Conservation (phyloP, 2,797 vertebrate genomes). For the Pelodytes ibericus region DNA sequence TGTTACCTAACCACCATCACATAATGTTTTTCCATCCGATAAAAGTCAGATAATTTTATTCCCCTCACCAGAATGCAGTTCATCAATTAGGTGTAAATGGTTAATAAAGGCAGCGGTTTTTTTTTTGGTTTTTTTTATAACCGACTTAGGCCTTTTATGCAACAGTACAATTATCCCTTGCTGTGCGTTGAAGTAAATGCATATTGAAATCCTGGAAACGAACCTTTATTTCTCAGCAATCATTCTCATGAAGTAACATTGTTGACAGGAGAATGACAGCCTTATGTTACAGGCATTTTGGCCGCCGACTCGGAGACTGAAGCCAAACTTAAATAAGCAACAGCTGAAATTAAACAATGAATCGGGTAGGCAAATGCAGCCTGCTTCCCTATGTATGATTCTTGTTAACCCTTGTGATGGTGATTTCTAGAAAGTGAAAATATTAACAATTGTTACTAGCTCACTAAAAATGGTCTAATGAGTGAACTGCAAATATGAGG, state of each 20-base stretch:
- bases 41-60: not conserved
- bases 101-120: too few relatives aligned
- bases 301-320: slow-evolving; percentile 19
- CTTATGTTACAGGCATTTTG: slow-evolving; percentile 48
- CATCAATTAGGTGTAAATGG: not conserved
- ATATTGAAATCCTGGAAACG: not conserved
- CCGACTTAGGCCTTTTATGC: not conserved
- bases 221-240: slow-evolving; percentile 16
- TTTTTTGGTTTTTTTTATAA: too few relatives aligned
- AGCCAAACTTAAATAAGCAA: slow-evolving; percentile 53
- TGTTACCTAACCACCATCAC: slow-evolving; percentile 13
- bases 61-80: not conserved
- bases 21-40: slow-evolving; percentile 1
- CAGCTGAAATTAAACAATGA: slow-evolving; percentile 50
- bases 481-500: not conserved
- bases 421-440: not conserved
- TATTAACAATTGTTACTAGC: not conserved
- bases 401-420: slow-evolving; percentile 27
- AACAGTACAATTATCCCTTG: not conserved
- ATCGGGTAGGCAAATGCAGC: slow-evolving; percentile 27
- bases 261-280: slow-evolving; percentile 45
- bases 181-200: slow-evolving; percentile 1
- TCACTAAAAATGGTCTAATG: too few relatives aligned
- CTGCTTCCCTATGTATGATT: slow-evolving; percentile 20
- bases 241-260: slow-evolving; percentile 18